A percentile compares a stretch with the other conserved stretches of the same genome.
Conservation (phyloP, 2,797 vertebrate genomes). For the Falco berigora region DNA sequence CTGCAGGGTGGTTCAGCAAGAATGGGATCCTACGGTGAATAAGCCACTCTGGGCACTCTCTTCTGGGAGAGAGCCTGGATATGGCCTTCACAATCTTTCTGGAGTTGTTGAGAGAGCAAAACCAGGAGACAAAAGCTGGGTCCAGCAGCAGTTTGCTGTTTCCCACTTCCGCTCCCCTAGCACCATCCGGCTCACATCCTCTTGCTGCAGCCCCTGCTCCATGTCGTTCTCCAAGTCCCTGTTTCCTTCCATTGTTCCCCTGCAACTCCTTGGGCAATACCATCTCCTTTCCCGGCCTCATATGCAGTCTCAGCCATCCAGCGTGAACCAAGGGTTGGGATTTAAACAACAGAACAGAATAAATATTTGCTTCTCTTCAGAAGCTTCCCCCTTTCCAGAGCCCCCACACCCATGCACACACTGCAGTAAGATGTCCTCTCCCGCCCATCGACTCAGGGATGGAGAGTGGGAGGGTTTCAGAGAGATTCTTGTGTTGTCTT, state of each 20-base stretch:
- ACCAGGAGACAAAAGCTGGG: not conserved
- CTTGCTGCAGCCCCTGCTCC: not conserved
- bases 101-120: not conserved
- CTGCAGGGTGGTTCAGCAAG: not conserved
- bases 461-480: not conserved
- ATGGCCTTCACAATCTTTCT: not conserved
- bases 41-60: not conserved
- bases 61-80: not conserved
- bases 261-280: not conserved
- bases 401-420: not conserved
- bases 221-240: accelerated
- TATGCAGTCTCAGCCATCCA: not conserved
- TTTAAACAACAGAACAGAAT: not conserved
- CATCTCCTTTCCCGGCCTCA: not conserved
- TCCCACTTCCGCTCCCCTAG: not conserved
- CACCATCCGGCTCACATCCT: not conserved
- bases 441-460: accelerated
- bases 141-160: not conserved
- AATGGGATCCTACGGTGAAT: not conserved
- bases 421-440: not conserved
- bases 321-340: not conserved
- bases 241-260: not conserved
- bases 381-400: not conserved
- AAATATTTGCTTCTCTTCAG: not conserved
- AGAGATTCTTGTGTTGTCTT: not conserved